Evolutionary conservation across 2,888 invertebrate genomes (phyloP).

Genomic region (Stenchaetothrips biformis): DNA sequence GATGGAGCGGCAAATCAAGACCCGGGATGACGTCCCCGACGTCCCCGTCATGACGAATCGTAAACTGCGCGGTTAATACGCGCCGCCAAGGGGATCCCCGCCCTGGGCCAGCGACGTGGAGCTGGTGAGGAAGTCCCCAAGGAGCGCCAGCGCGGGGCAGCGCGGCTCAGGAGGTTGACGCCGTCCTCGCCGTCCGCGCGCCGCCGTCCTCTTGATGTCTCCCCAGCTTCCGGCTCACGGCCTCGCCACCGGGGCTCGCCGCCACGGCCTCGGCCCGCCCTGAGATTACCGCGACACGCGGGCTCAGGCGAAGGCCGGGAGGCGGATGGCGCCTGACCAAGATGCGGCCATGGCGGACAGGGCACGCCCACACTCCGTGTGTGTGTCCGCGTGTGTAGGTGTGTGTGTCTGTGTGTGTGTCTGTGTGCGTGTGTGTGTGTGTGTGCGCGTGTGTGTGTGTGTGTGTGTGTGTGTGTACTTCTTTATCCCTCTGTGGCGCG

Average conservation of each 20-base stretch:
- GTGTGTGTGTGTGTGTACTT: neutral
- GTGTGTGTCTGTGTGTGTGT: too few species aligned
- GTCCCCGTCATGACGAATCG: neutral
- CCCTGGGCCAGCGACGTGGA: neutral
- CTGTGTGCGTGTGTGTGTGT: too few species aligned
- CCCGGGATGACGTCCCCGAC: neutral
- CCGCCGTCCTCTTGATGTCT: neutral
- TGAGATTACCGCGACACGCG: neutral
- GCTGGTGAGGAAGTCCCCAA: neutral
- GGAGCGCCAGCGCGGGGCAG: neutral
- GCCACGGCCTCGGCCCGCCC: neutral
- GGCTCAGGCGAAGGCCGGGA: neutral
- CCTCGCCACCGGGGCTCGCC: too few species aligned
- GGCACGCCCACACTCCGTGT: neutral
- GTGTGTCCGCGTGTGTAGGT: too few species aligned
- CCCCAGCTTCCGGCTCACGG: neutral
- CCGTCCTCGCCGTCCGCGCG: neutral
- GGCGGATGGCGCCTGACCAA: neutral
- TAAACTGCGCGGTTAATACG: neutral
- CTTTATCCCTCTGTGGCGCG: too few species aligned
- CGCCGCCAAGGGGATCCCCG: neutral
- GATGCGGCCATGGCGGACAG: neutral
- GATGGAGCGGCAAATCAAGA: constrained; percentile 7
- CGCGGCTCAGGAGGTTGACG: neutral
- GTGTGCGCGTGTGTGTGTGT: too few species aligned